Evolutionary conservation across 2,113 vertebrate genomes (phyloP), one percentile per base, ranked within the genome.

Genomic region (Dunckerocampus dactyliophorus): DNA sequence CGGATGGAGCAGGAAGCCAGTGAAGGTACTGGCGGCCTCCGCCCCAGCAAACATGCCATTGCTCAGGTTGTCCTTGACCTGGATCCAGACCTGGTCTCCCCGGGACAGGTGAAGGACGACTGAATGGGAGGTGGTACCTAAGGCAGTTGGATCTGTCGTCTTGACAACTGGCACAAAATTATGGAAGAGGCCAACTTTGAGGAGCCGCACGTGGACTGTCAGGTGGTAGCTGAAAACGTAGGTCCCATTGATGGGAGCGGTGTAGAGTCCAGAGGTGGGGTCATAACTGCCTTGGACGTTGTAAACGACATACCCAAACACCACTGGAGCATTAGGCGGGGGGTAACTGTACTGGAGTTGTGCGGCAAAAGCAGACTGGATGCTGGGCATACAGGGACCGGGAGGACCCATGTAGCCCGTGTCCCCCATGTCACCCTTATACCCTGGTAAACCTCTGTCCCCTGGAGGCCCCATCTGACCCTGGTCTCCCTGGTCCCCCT

Each of bases 141-240:
- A 21, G 1, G 64, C 47, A 1, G 16, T 55, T 0, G 57, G 3
- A 1, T 78, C 69, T 0, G 85, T 89, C 39, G 62, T 88, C 65
- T 74, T 90, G 37, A 88, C 50, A 1, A 85, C 13, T 0, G 86
- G 68, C 3, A 15, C 1, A 21, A 62, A 85, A 69, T 90, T 88
- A 20, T 15, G 50, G 54, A 89, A 90, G 53, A 91, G 71, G 12
- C 84, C 90, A 0, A 89, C 76, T 58, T 83, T 87, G 11, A 91
- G 81, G 39, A 66, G 8, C 1, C 71, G 70, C 0, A 19, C n/a
- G 3, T 28, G 21, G 42, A 77, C 63, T 0, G 62, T 61, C 46
- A 89, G 50, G 63, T 86, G 67, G 71, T 85, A 89, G 80, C 72
- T 88, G 59, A 91, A 88, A 48, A 85, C 20, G 3, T 90, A 91